Evolutionary conservation across 2,797 vertebrate genomes (phyloP).

Genomic region (Hypotaenidia philippensis): DNA sequence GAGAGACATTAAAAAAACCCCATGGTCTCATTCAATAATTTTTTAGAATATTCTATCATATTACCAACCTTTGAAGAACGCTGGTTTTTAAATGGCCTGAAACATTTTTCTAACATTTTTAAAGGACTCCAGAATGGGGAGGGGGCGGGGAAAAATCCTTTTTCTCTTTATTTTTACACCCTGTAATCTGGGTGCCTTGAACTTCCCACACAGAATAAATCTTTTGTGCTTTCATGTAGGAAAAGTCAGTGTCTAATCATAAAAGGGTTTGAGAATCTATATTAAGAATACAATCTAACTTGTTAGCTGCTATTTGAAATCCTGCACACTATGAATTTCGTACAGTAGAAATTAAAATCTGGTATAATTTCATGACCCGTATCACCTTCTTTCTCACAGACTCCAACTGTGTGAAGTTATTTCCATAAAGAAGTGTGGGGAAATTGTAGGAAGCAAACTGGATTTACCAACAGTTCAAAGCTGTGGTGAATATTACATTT

Average conservation of each 20-base stretch:
- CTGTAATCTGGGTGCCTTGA: constrained; percentile 15
- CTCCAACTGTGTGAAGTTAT: constrained; percentile 65
- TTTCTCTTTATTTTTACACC: constrained; percentile 15
- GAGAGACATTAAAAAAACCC: neutral
- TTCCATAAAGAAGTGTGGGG: constrained; percentile 64
- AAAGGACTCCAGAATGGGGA: neutral
- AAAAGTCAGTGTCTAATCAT: constrained; percentile 45
- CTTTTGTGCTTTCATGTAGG: constrained; percentile 17
- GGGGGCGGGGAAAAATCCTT: neutral
- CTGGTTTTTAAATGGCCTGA: neutral
- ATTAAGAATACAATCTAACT: constrained; percentile 50
- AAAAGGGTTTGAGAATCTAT: constrained; percentile 37
- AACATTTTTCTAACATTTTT: neutral
- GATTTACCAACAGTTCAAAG: constrained; percentile 51
- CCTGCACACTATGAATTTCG: constrained; percentile 9
- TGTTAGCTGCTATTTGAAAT: constrained; percentile 43
- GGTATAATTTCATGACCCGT: constrained; percentile 34
- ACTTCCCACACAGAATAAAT: constrained; percentile 39
- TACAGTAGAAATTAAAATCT: constrained; percentile 65
- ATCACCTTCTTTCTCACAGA: constrained; percentile 66
- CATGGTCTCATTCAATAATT: neutral
- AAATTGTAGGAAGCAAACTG: constrained; percentile 53
- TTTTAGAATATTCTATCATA: neutral
- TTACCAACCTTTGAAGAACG: neutral
- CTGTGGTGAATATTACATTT: constrained; percentile 35